A percentile compares a stretch with the other conserved stretches of the same genome.
Evolutionary conservation across 2,888 invertebrate genomes (phyloP).

Genomic region (Disparrhopalites patrizii): DNA sequence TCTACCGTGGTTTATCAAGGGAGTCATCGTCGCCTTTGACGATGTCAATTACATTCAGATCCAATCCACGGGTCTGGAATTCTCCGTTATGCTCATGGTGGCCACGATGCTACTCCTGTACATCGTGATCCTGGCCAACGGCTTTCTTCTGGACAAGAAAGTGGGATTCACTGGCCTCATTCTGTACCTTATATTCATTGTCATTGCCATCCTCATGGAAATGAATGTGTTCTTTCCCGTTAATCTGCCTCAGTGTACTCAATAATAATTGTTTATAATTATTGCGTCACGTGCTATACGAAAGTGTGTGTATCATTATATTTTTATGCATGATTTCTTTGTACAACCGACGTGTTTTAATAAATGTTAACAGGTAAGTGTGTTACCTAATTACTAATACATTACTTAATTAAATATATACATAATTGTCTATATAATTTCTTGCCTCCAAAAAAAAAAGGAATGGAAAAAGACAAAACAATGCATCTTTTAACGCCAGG

Average conservation of each 20-base stretch:
- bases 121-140: conserved; percentile 73
- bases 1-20: conserved; percentile 83
- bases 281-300: too few relatives aligned
- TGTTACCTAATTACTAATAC: background rate
- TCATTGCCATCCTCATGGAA: conserved; percentile 83
- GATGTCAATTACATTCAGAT: conserved; percentile 76
- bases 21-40: conserved; percentile 73
- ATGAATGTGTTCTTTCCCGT: conserved; percentile 89
- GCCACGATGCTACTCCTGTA: conserved; percentile 81
- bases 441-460: background rate
- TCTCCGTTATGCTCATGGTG: conserved; percentile 81
- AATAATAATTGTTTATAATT: too few relatives aligned
- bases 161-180: conserved; percentile 76
- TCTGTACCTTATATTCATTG: conserved; percentile 82
- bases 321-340: too few relatives aligned
- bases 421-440: background rate
- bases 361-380: too few relatives aligned
- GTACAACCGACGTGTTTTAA: too few relatives aligned
- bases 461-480: conserved; percentile 34
- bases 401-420: background rate
- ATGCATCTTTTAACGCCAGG: too few relatives aligned
- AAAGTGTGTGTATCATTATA: too few relatives aligned
- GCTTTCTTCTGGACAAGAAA: conserved; percentile 77
- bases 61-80: conserved; percentile 84
- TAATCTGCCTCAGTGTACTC: conserved; percentile 75